These are phyloP conservation scores for Zaprionus vittiger DNA, from an alignment of 1,140 invertebrate genomes.

Conservation along the genomic window DNA sequence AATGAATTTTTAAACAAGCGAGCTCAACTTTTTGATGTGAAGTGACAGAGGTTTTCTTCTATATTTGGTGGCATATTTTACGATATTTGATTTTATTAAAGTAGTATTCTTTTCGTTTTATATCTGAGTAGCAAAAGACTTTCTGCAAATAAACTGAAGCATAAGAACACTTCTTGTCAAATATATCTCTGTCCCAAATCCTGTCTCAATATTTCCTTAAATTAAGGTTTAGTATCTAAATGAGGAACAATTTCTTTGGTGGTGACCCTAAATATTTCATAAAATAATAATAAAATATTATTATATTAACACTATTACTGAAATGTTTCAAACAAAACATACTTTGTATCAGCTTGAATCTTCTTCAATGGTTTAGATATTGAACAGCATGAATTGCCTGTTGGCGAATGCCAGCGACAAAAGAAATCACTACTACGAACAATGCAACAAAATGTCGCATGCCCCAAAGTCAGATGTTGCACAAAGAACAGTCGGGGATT, in stretches of 20 bases:
- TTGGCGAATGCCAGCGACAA: not conserved
- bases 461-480: constrained; percentile 58
- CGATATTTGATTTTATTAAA: not conserved
- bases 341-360: too few relatives aligned
- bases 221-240: too few relatives aligned
- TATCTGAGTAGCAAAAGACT: too few relatives aligned
- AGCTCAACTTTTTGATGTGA: constrained; percentile 3
- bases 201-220: too few relatives aligned
- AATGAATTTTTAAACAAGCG: constrained; percentile 1
- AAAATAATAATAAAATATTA: too few relatives aligned
- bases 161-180: too few relatives aligned
- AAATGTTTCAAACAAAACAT: too few relatives aligned
- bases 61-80: not conserved
- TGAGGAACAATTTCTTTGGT: too few relatives aligned
- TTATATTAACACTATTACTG: too few relatives aligned
- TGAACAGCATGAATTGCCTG: not conserved
- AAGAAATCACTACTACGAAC: constrained; percentile 9
- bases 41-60: not conserved
- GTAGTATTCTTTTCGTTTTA: not conserved
- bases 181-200: too few relatives aligned
- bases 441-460: constrained; percentile 53
- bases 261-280: too few relatives aligned
- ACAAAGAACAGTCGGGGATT: constrained; percentile 61
- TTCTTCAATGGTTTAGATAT: not conserved
- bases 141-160: too few relatives aligned